phyloP scores from a whole-genome alignment of 2,797 vertebrate genomes.

The Anableps anableps region DNA sequence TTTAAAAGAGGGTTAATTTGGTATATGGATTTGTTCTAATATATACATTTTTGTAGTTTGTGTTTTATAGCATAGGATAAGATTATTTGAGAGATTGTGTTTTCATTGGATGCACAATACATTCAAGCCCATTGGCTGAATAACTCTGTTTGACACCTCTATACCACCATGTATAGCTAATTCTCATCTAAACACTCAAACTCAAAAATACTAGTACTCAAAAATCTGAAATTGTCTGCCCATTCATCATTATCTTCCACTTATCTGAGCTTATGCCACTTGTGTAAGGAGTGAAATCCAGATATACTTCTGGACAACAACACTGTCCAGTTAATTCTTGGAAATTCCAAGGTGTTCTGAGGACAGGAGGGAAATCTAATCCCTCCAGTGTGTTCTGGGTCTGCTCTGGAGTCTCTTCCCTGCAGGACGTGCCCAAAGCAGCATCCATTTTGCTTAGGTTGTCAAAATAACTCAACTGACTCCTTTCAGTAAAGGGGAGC shows the following conservation, averaged over 20 bases:
- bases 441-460: too few relatives aligned
- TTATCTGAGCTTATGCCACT: too few relatives aligned
- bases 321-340: background rate
- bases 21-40: background rate
- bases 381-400: background rate
- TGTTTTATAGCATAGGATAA: background rate
- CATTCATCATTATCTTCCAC: background rate
- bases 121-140: background rate
- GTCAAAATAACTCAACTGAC: too few relatives aligned
- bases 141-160: background rate
- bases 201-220: too few relatives aligned
- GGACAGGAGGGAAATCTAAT: background rate
- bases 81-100: background rate
- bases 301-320: background rate
- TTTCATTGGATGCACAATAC: background rate
- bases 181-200: background rate
- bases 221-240: background rate
- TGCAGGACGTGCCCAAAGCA: background rate
- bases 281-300: background rate
- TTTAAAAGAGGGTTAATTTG: conserved; percentile 7
- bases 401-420: background rate
- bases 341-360: background rate
- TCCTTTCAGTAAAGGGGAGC: too few relatives aligned
- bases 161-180: background rate
- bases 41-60: background rate